Base-by-base conservation (phyloP, 2,797 vertebrate species). In the Gila robusta region DNA sequence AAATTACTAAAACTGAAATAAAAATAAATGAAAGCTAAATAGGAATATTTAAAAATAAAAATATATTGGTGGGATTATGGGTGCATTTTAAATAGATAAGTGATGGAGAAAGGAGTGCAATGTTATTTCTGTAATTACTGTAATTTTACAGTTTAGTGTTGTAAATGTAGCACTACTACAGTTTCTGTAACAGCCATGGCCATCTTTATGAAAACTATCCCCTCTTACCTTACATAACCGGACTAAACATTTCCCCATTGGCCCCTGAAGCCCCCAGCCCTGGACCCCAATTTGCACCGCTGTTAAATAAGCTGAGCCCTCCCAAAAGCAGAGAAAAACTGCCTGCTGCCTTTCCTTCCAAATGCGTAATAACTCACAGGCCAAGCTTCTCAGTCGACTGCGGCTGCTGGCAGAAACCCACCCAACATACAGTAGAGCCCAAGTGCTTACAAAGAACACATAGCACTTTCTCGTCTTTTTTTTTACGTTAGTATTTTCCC, bases 321-420 rank as follows among this genome's bases (percentile, higher is more conserved):
- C 88, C 84, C 86, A 85, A 90, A 85, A 89, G 76, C 76, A 19
- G 21, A 90, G 67, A 87, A 89, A 90, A 88, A 85, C 86, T 88
- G 88, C 87, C 89, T 90, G 86, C 87, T 89, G 87, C 82, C 76
- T 89, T 88, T 90, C 83, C 86, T 84, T 91, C 85, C 88, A 87
- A 87, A 88, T 87, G 87, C 71, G 82, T 87, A 89, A 91, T 88
- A 89, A 87, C 83, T 86, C 41, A 23, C 82, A 85, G 79, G 88
- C 88, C 89, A 89, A 87, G 76, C 76, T 79, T 90, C 85, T 89
- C 84, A 87, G 87, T 70, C 76, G 82, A 90, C 88, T 86, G 89
- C 66, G 87, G 88, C 89, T 81, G 83, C 88, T 90, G 89, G 89
- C 89, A 89, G 64, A 77, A 71, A 87, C 71, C 82, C 86, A 69